Base-by-base conservation (phyloP, 2,888 invertebrate species). In the Trachelus troglodyta region DNA sequence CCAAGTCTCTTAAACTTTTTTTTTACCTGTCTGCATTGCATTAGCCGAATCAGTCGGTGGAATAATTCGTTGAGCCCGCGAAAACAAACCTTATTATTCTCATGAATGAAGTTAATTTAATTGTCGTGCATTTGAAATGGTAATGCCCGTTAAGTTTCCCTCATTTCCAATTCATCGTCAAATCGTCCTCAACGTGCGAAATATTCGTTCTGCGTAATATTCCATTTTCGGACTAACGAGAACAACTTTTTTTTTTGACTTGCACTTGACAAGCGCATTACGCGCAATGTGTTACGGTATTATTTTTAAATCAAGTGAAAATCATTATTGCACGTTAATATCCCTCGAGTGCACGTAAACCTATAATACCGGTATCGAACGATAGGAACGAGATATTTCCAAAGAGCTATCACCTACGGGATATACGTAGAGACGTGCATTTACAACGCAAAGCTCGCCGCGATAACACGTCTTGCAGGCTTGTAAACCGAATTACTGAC, bases 61-160 rank as follows among this genome's bases (percentile, higher is more conserved):
- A 83, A 85, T 86, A 83, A 87, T 86, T 83, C 71, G 31, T 34
- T 30, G 74, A 30, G 74, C 34, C 12, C 34, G 74, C 34, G 34
- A 35, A 74, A 88, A 86, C 86, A 87, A 85, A 85, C 85, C 83
- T 86, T 84, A 83, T 86, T 86, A 85, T 85, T 83, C 81, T 76
- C 76, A 74, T 40, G 81, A 78, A 76, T 77, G 81, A 81, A 80
- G 81, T 82, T 87, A 86, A 89, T 87, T 87, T 83, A 83, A 87
- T 88, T 83, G 84, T 80, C 79, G 77, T 78, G 79, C 81, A 85
- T 85, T 85, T 84, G 83, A 85, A 86, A 88, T 87, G 86, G 83
- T 85, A 88, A 88, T 85, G 77, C 73, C 56, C 75, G 79, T 78
- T 35, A 69, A 80, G 83, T 84, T 83, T 84, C 77, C 80, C 83